phyloP scores from a whole-genome alignment of 2,797 vertebrate species.

The Sebastes kiyomatsui region DNA sequence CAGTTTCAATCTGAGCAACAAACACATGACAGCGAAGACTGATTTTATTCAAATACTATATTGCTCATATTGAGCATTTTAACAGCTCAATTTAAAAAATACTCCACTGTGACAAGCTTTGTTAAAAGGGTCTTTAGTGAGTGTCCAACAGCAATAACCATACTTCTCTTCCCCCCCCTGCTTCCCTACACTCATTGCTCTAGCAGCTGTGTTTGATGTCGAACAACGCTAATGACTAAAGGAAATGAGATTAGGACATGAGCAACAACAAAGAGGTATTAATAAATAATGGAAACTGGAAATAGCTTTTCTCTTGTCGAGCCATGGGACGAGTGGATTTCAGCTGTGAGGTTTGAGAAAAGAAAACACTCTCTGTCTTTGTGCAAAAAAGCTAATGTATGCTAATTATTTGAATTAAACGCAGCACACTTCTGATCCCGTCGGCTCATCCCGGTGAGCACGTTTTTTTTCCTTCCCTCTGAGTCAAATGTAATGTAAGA shows the following conservation, averaged over 20 bases:
- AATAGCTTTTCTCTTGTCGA: conserved; percentile 62
- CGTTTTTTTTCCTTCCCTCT: neutral
- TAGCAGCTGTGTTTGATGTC: conserved; percentile 72
- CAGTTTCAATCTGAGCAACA: conserved; percentile 2
- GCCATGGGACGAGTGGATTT: conserved; percentile 43
- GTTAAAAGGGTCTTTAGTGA: conserved; percentile 56
- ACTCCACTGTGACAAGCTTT: conserved; percentile 26
- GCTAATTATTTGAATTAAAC: conserved; percentile 50
- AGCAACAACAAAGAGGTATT: conserved; percentile 73
- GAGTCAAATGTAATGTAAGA: conserved; percentile 12
- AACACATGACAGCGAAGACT: neutral
- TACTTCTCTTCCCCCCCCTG: conserved; percentile 5
- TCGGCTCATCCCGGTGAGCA: conserved; percentile 28
- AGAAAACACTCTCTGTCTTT: conserved; percentile 17
- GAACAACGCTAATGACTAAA: conserved; percentile 75
- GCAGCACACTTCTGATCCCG: conserved; percentile 35
- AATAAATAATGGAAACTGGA: conserved; percentile 71
- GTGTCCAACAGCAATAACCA: conserved; percentile 58
- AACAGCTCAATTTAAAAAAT: conserved; percentile 44
- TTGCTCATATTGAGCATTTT: conserved; percentile 17
- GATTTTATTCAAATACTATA: conserved; percentile 26
- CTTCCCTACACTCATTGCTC: conserved; percentile 27
- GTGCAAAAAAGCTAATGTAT: conserved; percentile 32
- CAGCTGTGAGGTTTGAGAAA: conserved; percentile 30
- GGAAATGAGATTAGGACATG: conserved; percentile 76